Evolutionary conservation across 2,113 vertebrate species (phyloP).

Genomic region (Cavia porcellus): DNA sequence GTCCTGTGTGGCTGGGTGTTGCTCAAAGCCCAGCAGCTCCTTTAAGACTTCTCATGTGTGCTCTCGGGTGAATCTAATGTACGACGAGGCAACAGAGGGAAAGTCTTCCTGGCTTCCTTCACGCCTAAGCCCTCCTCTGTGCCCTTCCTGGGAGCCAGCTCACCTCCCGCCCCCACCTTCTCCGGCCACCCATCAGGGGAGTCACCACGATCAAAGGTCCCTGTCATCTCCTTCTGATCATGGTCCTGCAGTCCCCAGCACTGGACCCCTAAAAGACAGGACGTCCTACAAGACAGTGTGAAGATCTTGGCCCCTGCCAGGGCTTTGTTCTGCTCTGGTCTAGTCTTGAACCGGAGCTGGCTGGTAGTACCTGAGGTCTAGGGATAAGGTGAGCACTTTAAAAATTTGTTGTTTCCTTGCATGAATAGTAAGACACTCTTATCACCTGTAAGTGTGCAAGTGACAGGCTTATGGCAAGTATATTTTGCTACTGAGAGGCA

Average conservation of each 20-base stretch:
- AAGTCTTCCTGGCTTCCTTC: not conserved
- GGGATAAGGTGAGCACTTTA: not conserved
- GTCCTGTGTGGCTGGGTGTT: not conserved
- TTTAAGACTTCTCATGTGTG: not conserved
- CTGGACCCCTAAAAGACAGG: too few relatives aligned
- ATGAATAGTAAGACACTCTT: not conserved
- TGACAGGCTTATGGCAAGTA: too few relatives aligned
- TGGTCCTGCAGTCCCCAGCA: not conserved
- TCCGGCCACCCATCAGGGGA: not conserved
- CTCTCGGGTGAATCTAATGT: not conserved
- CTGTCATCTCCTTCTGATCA: not conserved
- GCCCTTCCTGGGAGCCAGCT: not conserved
- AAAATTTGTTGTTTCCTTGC: not conserved
- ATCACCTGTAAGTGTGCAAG: not conserved
- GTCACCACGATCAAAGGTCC: fast-evolving
- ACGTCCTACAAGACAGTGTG: fast-evolving
- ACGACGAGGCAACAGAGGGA: not conserved
- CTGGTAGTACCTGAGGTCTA: not conserved
- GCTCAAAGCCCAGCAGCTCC: not conserved
- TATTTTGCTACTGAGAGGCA: not conserved
- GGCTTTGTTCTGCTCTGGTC: not conserved
- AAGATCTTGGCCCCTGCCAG: too few relatives aligned
- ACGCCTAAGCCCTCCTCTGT: not conserved
- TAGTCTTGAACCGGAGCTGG: not conserved
- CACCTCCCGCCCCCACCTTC: not conserved